These are phyloP conservation scores for Sarotherodon lohbergeri DNA, from an alignment of 2,113 vertebrate species.

Conservation along the genomic window DNA sequence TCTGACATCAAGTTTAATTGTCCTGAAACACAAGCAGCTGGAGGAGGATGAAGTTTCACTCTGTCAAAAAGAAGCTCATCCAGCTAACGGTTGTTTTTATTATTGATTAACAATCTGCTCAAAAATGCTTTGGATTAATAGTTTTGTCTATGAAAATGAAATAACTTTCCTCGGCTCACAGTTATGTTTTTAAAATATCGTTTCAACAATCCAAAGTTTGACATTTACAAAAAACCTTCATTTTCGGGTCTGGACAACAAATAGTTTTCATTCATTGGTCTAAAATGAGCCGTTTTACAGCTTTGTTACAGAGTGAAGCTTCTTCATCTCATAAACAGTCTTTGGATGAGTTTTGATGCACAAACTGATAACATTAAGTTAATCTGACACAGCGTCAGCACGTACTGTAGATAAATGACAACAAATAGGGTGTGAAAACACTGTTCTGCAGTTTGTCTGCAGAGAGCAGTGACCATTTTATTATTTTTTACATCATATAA, in stretches of 20 bases:
- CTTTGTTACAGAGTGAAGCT: not conserved
- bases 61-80: not conserved
- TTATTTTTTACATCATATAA: not conserved
- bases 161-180: not conserved
- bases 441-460: not conserved
- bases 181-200: not conserved
- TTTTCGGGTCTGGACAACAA: accelerated
- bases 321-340: not conserved
- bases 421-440: not conserved
- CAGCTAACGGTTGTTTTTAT: not conserved
- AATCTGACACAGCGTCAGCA: not conserved
- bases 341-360: not conserved
- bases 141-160: not conserved
- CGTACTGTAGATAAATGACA: not conserved
- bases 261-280: not conserved
- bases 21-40: not conserved
- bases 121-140: not conserved
- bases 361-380: not conserved
- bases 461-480: not conserved
- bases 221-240: accelerated
- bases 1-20: not conserved
- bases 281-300: not conserved
- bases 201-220: not conserved
- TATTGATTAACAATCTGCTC: not conserved
- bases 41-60: not conserved